Percentiles rank a stretch among this genome's conserved stretches.
These are phyloP conservation scores for Sebastes schlegelii DNA, from an alignment of 2,113 vertebrate species.

Conservation along the genomic window DNA sequence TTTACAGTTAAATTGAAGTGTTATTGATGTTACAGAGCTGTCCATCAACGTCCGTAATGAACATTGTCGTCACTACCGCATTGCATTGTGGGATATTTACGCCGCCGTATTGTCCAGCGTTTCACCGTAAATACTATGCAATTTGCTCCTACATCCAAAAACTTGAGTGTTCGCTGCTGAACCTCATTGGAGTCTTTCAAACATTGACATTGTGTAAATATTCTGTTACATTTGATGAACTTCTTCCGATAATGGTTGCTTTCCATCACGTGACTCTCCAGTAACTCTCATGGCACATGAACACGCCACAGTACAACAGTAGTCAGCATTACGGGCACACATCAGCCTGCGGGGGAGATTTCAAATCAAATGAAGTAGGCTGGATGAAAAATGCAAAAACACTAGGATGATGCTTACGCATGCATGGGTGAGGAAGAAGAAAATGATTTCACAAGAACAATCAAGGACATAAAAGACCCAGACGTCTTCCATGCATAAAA, in stretches of 20 bases:
- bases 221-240: conserved; percentile 6
- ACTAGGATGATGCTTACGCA: conserved; percentile 12
- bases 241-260: conserved; percentile 16
- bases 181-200: not conserved
- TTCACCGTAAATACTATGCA: no score
- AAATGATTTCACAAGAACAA: conserved; percentile 24
- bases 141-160: not conserved
- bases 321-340: conserved; percentile 24
- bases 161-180: not conserved
- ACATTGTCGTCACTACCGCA: no score
- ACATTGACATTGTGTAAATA: not conserved
- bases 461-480: not conserved
- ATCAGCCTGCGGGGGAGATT: conserved; percentile 40
- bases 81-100: no score
- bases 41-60: no score
- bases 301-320: conserved; percentile 25
- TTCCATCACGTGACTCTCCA: conserved; percentile 33
- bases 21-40: no score
- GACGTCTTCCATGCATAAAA: not conserved
- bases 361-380: conserved; percentile 34
- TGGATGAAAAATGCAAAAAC: conserved; percentile 29
- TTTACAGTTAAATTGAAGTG: no score
- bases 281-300: conserved; percentile 34
- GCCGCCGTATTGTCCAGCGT: no score
- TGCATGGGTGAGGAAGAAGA: conserved; percentile 20